Evolutionary conservation across 2,797 vertebrate species (phyloP).

Genomic region (Tokudaia muenninki): DNA sequence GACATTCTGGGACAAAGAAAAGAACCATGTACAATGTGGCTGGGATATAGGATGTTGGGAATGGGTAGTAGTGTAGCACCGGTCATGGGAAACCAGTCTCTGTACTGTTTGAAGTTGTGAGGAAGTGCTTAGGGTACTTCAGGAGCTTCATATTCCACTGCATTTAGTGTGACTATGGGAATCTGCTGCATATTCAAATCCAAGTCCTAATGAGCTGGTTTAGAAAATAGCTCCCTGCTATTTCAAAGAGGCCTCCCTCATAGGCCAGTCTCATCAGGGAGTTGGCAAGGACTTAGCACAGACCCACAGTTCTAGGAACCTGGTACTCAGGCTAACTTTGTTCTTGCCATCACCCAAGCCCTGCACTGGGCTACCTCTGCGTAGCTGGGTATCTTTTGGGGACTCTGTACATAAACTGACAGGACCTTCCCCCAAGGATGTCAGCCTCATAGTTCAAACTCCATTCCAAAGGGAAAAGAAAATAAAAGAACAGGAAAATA

Average conservation of each 20-base stretch:
- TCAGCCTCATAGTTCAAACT: constrained; percentile 58
- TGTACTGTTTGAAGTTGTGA: neutral
- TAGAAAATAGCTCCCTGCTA: neutral
- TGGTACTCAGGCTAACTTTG: neutral
- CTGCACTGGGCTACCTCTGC: neutral
- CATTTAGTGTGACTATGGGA: neutral
- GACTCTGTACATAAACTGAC: constrained; percentile 41
- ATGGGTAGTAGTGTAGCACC: neutral
- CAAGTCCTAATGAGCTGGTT: constrained; percentile 20
- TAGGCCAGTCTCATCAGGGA: neutral
- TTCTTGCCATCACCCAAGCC: neutral
- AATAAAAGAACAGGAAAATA: constrained; percentile 44
- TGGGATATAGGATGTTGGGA: neutral
- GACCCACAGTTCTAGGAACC: neutral
- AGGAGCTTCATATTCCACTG: neutral
- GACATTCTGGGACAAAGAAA: neutral
- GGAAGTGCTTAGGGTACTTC: neutral
- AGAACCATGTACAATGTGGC: neutral
- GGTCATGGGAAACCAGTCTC: neutral
- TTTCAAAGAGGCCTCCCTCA: constrained; percentile 52
- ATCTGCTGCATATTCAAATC: constrained; percentile 42
- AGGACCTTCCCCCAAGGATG: constrained; percentile 37
- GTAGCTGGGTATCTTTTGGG: neutral
- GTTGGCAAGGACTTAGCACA: neutral
- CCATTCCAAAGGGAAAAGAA: constrained; percentile 44